Base-by-base conservation (phyloP, 2,888 invertebrate species). In the Mellilla xanthometata region DNA sequence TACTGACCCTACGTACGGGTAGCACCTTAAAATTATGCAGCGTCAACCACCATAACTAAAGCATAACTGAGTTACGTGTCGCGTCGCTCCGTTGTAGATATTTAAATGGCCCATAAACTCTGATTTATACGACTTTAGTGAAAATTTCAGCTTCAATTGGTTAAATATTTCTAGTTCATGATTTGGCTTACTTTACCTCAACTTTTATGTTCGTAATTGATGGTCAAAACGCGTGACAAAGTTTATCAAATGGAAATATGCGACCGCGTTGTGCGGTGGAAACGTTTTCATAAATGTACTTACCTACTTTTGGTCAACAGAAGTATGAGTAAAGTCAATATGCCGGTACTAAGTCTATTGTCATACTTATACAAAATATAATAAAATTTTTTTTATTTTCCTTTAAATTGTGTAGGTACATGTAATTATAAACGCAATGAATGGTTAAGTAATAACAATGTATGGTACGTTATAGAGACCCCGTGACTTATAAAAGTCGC, bases 101-200 rank as follows among this genome's bases (percentile, higher is more conserved):
- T 76, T 78, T 68, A 70, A 77, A 76, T 76, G 75, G 75, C 68
- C 75, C 56, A 78, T 79, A 79, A 78, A 72, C 68, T 58, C 57
- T 73, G 77, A 79, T 78, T 76, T 77, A 77, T 78, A 52, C 29
- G 64, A 69, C 60, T 71, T 71, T 55, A 56, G 66, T 69, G 61
- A 63, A 56, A 71, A 68, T 72, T 73, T 56, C 49, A 62, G 60
- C 65, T 58, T 58, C 64, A 51, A 65, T 62, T 62, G 55, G 41
- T 33, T 61, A 66, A 64, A 68, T 46, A 46, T 64, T 63, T 58
- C 62, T 44, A 67, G 57, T 66, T 61, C 50, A 53, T 49, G 51
- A 58, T 72, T 68, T 62, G 58, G 62, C 48, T 51, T 51, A 40
- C 41, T 49, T 56, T 58, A 32, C 22, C 28, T 29, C 12, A 19